Evolutionary conservation across 1,140 invertebrate species (phyloP).

Genomic region (Drosophila mayri): DNA sequence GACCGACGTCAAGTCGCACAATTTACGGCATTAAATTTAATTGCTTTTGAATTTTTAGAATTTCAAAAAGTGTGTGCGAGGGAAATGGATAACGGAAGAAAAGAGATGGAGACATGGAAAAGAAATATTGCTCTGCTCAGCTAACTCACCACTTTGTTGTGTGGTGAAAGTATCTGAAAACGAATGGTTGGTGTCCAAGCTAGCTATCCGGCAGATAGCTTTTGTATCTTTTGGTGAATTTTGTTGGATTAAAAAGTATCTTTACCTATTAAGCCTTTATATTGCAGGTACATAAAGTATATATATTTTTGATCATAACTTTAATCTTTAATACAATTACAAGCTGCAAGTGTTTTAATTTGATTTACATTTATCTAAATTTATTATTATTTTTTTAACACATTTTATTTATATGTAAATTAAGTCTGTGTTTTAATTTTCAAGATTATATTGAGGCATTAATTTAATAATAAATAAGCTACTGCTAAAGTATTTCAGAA

Average conservation of each 20-base stretch:
- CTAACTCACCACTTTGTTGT: slow-evolving; percentile 1
- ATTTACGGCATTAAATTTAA: slow-evolving; percentile 27
- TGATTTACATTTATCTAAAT: no score
- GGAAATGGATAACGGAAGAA: background rate
- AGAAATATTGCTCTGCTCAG: background rate
- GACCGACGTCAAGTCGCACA: slow-evolving; percentile 5
- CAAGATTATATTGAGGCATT: no score
- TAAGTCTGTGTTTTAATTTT: background rate
- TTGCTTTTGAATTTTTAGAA: slow-evolving; percentile 25
- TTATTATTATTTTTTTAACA: no score
- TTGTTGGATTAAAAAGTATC: background rate
- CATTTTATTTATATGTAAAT: background rate
- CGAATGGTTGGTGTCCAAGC: slow-evolving; percentile 16
- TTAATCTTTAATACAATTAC: no score
- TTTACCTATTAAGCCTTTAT: background rate
- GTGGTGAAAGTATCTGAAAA: slow-evolving; percentile 2
- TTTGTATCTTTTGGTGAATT: slow-evolving; percentile 5
- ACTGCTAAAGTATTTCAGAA: no score
- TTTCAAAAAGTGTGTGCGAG: slow-evolving; percentile 8
- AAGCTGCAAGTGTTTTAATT: no score
- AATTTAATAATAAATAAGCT: no score
- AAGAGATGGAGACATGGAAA: background rate
- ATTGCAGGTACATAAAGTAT: no score
- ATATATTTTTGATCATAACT: no score
- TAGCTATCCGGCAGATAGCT: slow-evolving; percentile 4